Evolutionary conservation across 2,888 invertebrate species (phyloP), one percentile per base, ranked within the genome.

Genomic region (Hydrotaea cyrtoneurina): DNA sequence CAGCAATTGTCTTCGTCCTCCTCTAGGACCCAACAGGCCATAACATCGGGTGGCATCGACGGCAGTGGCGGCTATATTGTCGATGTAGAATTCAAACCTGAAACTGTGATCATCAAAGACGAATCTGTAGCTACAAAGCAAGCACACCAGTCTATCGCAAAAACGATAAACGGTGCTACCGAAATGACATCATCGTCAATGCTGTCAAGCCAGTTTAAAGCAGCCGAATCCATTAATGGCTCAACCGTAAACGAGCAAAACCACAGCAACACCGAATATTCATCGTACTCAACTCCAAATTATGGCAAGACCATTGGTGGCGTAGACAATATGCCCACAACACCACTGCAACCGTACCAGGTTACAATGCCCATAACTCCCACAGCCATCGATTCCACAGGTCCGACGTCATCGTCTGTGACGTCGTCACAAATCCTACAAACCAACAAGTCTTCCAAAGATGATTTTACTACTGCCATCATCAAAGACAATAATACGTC

Each of bases 101-200:
- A 85, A 71, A 82, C 79, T 50, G 85, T 85, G 36, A 71, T 77
- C 46, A 80, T 85, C 36, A 79, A 85, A 78, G 79, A 82, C 50
- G 85, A 85, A 78, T 79, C 85, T 0, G 77, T 80, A 77, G 76
- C 85, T 17, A 80, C 74, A 5, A 77, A 74, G 50, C 46, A 85
- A 77, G 74, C 79, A 77, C 79, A 74, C 73, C 79, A 85, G 80
- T 77, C 78, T 15, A 39, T 74, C 39, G 79, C 82, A 21, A 82
- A 82, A 81, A 80, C 87, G 26, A 82, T 71, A 75, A 87, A 88
- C 81, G 83, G 86, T 77, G 86, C 88, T 86, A 89, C 88, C 87
- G 90, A 90, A 88, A 89, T 91, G 89, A 91, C 91, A 89, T 91
- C 91, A 89, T 79, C 87, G 64, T 83, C 89, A 59, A 83, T 87